Evolutionary conservation across 2,797 vertebrate species (phyloP), one percentile per base, ranked within the genome.

Genomic region (Notoglanidium macrostoma): DNA sequence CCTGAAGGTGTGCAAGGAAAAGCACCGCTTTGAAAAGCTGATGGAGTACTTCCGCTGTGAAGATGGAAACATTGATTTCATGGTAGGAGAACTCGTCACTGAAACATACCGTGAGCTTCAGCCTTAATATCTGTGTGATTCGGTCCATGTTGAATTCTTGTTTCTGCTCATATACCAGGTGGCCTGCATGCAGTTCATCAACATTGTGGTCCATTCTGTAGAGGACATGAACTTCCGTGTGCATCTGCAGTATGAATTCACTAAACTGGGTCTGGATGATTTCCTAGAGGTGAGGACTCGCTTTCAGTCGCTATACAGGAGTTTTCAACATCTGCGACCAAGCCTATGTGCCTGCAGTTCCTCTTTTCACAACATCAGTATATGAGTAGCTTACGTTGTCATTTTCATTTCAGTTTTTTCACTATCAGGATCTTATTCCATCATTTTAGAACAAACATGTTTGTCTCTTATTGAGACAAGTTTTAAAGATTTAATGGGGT

Each of bases 201-300:
- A 99, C 93, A 99, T 99, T 0, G 96, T 99, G 92, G 98, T 99
- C 79, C 98, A 99, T 94, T 99, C 98, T 0, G 98, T 99, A 63
- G 98, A 99, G 92, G 97, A 99, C 94, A 99, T 99, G 98, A 99
- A 99, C 93, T 99, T 99, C 94, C 95, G 98, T 19, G 98, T 98
- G 78, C 97, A 98, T 83, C 94, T 99, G 90, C 98, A 99, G 91
- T 99, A 95, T 0, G 98, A 99, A 90, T 99, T 98, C 93, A 99
- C 98, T 90, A 98, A 99, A 88, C 95, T 99, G 92, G 98, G 97
- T 17, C 95, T 99, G 89, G 98, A 99, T 91, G 97, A 98, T 85
- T 98, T 97, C 93, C 92, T 99, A 90, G 97, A 99, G 97, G 98
- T 98, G 90, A n/a, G 88, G 54, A 46, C 2, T 77, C 23, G 23